Evolutionary conservation across 2,888 invertebrate genomes (phyloP), one percentile per base, ranked within the genome.

Genomic region (Monoplex corrugatus): DNA sequence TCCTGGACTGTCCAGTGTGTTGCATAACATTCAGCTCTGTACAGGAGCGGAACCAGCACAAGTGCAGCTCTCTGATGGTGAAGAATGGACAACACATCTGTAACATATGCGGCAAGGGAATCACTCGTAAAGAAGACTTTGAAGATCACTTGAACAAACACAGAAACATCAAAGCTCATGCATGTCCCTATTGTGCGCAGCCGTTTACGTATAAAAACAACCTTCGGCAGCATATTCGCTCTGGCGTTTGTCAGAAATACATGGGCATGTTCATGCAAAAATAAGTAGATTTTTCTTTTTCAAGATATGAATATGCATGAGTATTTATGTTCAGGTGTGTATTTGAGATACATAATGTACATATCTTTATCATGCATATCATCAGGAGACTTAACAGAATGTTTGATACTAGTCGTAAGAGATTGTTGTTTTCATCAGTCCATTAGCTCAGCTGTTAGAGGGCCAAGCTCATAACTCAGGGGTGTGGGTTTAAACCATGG

Each of bases 101-200:
- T 35, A 57, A 32, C 38, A 84, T 84, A 1, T 84, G 84, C 28
- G 84, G 84, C 35, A 50, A 57, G 23, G 84, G 84, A 16, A 84
- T 84, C 57, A 84, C 84, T 19, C 84, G 84, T 19, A 50, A 44
- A 38, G 84, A 84, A 19, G 84, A 84, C 38, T 84, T 84, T 84
- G 84, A 84, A 38, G 84, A 84, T 23, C 84, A 84, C 38, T 35
- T 84, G 84, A 84, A 84, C 84, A 84, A 45, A 38, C 84, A 84
- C 84, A 13, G 84, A 16, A 84, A 84, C 38, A 84, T 84, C 84
- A 84, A 84, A 32, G 84, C 84, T 38, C 84, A 84, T 28, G 45
- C 50, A 19, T 84, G 84, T n/a, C 84, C 84, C 35, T 45, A 84
- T 16, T 84, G 84, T 32, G 16, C 50, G 1, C 84, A 84, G 50